Percentiles rank a stretch among this genome's conserved stretches.
phyloP scores from a whole-genome alignment of 2,888 invertebrate species.

The Meandrusa payeni region DNA sequence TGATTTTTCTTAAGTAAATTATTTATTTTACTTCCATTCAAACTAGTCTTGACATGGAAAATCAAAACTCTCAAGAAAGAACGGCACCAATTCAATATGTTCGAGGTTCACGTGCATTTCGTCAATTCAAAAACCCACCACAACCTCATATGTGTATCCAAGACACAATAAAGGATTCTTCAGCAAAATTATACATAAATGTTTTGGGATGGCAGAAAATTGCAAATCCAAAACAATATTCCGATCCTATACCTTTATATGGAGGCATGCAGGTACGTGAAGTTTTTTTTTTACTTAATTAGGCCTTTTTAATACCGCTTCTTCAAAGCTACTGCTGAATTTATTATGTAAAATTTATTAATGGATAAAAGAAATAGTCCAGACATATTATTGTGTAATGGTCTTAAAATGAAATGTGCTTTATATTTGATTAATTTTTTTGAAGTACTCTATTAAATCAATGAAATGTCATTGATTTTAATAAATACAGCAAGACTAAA shows the following conservation, averaged over 20 bases:
- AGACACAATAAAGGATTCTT: conserved; percentile 81
- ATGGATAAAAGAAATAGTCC: not conserved
- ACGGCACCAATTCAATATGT: conserved; percentile 78
- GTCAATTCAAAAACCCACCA: conserved; percentile 87
- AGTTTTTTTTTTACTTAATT: conserved; percentile 5
- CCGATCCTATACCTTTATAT: conserved; percentile 85
- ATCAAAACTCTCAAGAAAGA: conserved; percentile 61
- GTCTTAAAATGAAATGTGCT: no score
- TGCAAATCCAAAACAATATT: conserved; percentile 83
- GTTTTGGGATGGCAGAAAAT: conserved; percentile 88
- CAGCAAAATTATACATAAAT: conserved; percentile 83
- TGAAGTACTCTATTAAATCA: no score
- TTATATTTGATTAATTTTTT: no score
- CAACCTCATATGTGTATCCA: conserved; percentile 89
- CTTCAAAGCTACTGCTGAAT: not conserved
- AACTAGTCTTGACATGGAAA: conserved; percentile 62
- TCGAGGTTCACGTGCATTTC: conserved; percentile 81
- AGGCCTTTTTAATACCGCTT: not conserved
- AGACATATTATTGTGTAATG: conserved; percentile 3
- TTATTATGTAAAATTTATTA: not conserved
- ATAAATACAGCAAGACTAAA: no score
- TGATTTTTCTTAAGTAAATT: conserved; percentile 20
- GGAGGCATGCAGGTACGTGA: conserved; percentile 85
- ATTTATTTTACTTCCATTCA: conserved; percentile 27
- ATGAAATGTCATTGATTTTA: no score